A percentile compares a stretch with the other conserved stretches of the same genome.
phyloP scores from a whole-genome alignment of 2,888 invertebrate species.

The Trichopria drosophilae region DNA sequence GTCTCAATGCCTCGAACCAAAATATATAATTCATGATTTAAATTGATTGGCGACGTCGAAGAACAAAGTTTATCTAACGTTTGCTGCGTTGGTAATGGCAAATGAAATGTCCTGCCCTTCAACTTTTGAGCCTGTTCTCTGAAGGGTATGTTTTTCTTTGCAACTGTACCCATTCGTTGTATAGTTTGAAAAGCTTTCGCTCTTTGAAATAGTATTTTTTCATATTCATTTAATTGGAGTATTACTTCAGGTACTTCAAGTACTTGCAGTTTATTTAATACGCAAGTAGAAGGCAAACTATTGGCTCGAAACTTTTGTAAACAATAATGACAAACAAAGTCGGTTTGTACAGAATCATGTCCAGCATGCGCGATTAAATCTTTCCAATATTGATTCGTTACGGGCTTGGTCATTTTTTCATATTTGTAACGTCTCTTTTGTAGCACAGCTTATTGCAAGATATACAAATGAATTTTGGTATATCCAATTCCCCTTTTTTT shows the following conservation, averaged over 20 bases:
- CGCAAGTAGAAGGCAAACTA: slow-evolving; percentile 38
- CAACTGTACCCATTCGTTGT: slow-evolving; percentile 42
- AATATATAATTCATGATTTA: slow-evolving; percentile 45
- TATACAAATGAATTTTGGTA: no score
- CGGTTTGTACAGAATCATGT: not conserved
- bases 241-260: slow-evolving; percentile 31
- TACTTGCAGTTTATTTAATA: slow-evolving; percentile 39
- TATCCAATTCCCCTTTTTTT: no score
- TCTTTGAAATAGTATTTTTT: slow-evolving; percentile 43
- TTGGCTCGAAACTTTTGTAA: slow-evolving; percentile 32
- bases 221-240: slow-evolving; percentile 32
- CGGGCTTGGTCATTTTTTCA: not conserved
- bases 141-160: slow-evolving; percentile 43
- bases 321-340: slow-evolving; percentile 30
- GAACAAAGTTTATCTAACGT: slow-evolving; percentile 46
- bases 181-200: slow-evolving; percentile 51
- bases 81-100: slow-evolving; percentile 47
- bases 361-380: slow-evolving; percentile 16
- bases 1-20: slow-evolving; percentile 44
- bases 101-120: slow-evolving; percentile 43
- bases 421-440: no score
- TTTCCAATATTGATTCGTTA: slow-evolving; percentile 4
- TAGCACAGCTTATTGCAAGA: no score
- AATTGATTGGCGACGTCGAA: slow-evolving; percentile 40
- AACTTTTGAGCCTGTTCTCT: slow-evolving; percentile 35